Evolutionary conservation across 2,113 vertebrate genomes (phyloP).

Genomic region (Planiliza haematocheilus): DNA sequence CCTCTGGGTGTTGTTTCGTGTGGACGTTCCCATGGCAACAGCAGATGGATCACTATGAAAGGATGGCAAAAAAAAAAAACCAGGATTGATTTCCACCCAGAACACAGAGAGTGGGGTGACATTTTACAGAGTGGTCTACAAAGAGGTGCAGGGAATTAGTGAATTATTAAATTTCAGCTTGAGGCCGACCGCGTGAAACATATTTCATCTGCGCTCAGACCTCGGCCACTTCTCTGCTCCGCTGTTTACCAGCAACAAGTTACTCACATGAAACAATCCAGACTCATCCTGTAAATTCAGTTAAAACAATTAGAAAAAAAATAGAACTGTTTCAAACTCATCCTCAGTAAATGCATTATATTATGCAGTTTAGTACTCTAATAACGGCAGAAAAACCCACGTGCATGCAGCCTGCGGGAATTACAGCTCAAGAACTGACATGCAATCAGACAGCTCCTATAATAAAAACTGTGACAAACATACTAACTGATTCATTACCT

Average conservation of each 20-base stretch:
- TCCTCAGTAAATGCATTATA: neutral
- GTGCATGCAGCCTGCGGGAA: neutral
- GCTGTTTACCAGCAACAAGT: neutral
- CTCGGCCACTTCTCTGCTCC: neutral
- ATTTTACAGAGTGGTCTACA: slow-evolving; percentile 24
- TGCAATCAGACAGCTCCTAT: slow-evolving; percentile 9
- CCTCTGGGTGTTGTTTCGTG: slow-evolving; percentile 69
- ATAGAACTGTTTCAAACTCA: neutral
- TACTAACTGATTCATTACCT: slow-evolving; percentile 48
- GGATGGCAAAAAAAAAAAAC: slow-evolving; percentile 10
- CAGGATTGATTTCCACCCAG: slow-evolving; percentile 55
- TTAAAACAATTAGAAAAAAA: neutral
- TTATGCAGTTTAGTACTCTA: neutral
- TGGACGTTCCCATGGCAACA: slow-evolving; percentile 75
- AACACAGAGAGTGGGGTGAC: slow-evolving; percentile 16
- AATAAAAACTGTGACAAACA: slow-evolving; percentile 49
- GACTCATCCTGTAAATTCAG: neutral
- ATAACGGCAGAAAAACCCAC: slow-evolving; percentile 3
- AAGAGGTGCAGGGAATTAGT: neutral
- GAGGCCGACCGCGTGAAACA: neutral
- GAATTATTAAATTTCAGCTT: slow-evolving; percentile 52
- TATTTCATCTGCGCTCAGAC: neutral
- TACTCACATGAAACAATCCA: slow-evolving; percentile 8
- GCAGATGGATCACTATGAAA: slow-evolving; percentile 49
- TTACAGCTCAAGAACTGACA: slow-evolving; percentile 11